phyloP scores from a whole-genome alignment of 2,113 vertebrate species.

The Prolemur simus region DNA sequence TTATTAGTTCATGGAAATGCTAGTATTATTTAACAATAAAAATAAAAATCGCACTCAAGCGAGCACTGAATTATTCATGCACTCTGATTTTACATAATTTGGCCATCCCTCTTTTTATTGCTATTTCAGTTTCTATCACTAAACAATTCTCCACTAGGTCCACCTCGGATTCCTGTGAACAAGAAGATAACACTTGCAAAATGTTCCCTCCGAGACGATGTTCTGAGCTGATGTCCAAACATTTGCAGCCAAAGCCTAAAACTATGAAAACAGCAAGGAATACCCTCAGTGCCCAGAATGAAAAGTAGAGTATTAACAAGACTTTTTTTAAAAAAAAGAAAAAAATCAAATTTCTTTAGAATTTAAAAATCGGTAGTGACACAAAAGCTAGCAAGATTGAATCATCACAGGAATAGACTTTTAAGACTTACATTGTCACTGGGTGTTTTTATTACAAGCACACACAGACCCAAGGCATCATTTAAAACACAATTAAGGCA shows the following conservation, averaged over 20 bases:
- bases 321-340: conserved; percentile 8
- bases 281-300: conserved; percentile 53
- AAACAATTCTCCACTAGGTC: conserved; percentile 68
- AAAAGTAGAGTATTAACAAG: conserved; percentile 56
- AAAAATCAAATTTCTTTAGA: conserved; percentile 72
- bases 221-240: conserved; percentile 61
- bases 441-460: conserved; percentile 76
- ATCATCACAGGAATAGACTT: conserved; percentile 55
- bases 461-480: conserved; percentile 56
- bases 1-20: conserved; percentile 70
- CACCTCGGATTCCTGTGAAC: conserved; percentile 58
- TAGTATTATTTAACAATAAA: conserved; percentile 81
- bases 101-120: conserved; percentile 59
- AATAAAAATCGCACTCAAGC: conserved; percentile 77
- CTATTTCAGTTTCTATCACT: conserved; percentile 64
- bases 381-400: conserved; percentile 65
- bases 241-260: conserved; percentile 44
- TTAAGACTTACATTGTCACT: conserved; percentile 33
- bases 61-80: conserved; percentile 80
- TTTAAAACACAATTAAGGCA: conserved; percentile 82
- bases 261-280: conserved; percentile 55
- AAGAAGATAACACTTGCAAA: conserved; percentile 69
- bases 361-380: conserved; percentile 61
- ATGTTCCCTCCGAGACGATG: conserved; percentile 27
- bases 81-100: conserved; percentile 79